Evolutionary conservation across 2,797 vertebrate species (phyloP), one percentile per base, ranked within the genome.

Genomic region (Pseudochirops cupreus): DNA sequence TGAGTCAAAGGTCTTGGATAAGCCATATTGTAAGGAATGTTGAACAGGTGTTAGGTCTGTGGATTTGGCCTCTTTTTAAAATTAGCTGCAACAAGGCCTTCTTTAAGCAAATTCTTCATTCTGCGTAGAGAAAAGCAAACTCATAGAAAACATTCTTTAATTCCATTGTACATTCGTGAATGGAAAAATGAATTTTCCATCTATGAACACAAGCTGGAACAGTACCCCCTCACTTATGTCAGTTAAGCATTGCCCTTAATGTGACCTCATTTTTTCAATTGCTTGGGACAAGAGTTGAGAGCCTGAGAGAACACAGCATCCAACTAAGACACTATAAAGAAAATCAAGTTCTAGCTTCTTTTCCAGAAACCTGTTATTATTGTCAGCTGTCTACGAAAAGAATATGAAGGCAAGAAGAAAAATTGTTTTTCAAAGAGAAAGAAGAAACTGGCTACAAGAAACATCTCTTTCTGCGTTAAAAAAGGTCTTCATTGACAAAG

Each of bases 381-480:
- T 0, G 99, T 99, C 55, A 99, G 98, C 87, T 99, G 99, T 97
- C 97, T 99, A 57, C 98, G 98, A 94, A 99, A 99, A 97, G 98
- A 99, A 93, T 99, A 99, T 96, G 97, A 97, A 1, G 98, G 96
- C 92, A 98, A 98, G 58, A 97, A 98, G 96, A 98, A 99, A 93
- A 98, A 97, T 0, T 99, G 99, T 0, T 97, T 99, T 26, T 99
- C 93, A 94, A 99, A 99, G 98, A 98, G 96, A 94, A 98, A 98
- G 95, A 98, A 96, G 56, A 99, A 99, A 97, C 98, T 98, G 56
- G 99, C 99, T 87, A 98, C 98, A 0, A 99, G 98, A 98, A 99
- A 99, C 95, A 28, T 99, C 97, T 99, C 99, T 0, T 99, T 99
- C 98, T 99, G 99, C 87, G 99, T 99, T 29, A 99, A 99, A 94